Conservation (phyloP, 2,113 vertebrate species). For the Leiothrix lutea region DNA sequence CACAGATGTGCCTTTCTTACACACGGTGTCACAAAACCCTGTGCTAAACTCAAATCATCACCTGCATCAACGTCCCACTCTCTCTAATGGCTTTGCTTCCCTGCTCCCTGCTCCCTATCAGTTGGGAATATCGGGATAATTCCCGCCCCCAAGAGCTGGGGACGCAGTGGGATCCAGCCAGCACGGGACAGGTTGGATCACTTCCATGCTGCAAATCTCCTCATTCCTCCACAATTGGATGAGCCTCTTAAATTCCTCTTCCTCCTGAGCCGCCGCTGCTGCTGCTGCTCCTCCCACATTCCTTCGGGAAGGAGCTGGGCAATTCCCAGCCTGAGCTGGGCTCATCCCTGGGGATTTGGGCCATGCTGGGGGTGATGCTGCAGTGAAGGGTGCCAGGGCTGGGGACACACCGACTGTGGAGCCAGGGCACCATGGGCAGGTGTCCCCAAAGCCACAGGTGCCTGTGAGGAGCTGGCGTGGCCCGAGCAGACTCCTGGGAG, state of each 20-base stretch:
- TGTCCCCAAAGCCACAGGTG: background rate
- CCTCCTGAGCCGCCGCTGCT: background rate
- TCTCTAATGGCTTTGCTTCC: background rate
- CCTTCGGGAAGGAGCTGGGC: background rate
- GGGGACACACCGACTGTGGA: background rate
- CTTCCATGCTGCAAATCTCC: background rate
- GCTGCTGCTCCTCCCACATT: background rate
- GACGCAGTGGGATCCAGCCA: background rate
- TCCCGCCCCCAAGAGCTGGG: background rate
- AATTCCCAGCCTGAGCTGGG: background rate
- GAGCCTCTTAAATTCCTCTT: background rate
- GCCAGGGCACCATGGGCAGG: background rate
- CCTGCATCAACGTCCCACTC: background rate
- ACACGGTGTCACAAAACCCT: background rate
- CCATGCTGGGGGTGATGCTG: accelerated
- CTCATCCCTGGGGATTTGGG: background rate
- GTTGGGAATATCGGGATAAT: background rate
- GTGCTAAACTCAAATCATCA: background rate
- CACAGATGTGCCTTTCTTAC: background rate
- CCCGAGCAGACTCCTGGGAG: background rate
- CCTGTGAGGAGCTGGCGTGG: accelerated
- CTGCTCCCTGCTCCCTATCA: background rate
- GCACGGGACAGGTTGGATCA: accelerated
- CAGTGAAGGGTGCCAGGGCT: background rate
- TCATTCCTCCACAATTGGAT: background rate